phyloP scores from a whole-genome alignment of 2,113 vertebrate species.

The Isichthys henryi region DNA sequence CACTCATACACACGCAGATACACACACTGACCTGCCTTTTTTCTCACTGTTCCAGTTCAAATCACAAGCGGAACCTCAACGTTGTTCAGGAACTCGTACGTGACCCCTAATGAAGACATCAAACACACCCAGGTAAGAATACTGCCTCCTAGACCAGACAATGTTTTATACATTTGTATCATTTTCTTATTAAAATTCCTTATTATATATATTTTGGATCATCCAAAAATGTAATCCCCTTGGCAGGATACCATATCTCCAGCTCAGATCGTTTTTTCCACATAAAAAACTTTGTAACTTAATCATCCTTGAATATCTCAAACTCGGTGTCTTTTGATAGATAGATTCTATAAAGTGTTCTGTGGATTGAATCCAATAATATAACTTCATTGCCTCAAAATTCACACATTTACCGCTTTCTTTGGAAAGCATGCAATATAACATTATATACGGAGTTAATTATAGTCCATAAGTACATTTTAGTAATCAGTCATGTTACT shows the following conservation, averaged over 20 bases:
- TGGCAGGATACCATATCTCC: neutral
- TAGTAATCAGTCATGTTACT: neutral
- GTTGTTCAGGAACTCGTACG: slow-evolving; percentile 89
- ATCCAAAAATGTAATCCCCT: neutral
- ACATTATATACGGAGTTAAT: neutral
- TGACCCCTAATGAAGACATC: slow-evolving; percentile 86
- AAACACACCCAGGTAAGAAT: slow-evolving; percentile 88
- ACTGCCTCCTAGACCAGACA: too few relatives aligned
- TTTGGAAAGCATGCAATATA: neutral
- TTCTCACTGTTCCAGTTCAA: slow-evolving; percentile 63
- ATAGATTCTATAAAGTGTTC: neutral
- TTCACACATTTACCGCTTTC: slow-evolving; percentile 1
- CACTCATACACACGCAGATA: neutral
- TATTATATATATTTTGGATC: neutral
- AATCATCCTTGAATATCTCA: neutral
- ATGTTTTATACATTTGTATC: neutral
- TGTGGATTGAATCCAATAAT: neutral
- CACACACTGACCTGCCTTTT: neutral
- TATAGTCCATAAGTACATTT: neutral
- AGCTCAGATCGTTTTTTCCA: neutral
- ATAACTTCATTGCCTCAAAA: neutral
- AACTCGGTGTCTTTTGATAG: neutral
- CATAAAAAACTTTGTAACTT: neutral
- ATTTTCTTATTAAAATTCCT: neutral
- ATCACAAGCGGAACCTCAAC: slow-evolving; percentile 82